Percentiles rank a stretch among this genome's conserved stretches.
These are phyloP conservation scores for Mobula hypostoma DNA, from an alignment of 2,113 vertebrate genomes.

Conservation along the genomic window DNA sequence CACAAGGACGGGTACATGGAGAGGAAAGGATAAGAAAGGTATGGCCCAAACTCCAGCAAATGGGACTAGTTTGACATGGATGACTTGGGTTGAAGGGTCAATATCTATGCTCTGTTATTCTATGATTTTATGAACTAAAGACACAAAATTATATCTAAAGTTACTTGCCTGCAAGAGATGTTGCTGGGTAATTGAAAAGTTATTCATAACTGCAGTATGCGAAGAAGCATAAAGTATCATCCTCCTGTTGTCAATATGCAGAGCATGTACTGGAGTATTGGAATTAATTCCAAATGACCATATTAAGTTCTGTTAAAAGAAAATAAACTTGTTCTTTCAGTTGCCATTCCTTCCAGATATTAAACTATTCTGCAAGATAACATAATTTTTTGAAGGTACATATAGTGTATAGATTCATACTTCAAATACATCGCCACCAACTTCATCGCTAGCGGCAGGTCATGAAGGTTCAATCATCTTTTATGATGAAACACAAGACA, in stretches of 20 bases:
- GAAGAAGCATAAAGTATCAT: conserved; percentile 65
- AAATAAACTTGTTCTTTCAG: not conserved
- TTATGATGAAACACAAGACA: no score
- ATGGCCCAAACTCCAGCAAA: no score
- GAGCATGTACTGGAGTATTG: conserved; percentile 63
- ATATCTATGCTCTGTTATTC: no score
- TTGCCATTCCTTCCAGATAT: not conserved
- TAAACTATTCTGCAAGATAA: not conserved
- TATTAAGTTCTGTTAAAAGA: conserved; percentile 59
- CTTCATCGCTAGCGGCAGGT: no score
- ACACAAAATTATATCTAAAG: not conserved
- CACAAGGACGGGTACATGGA: no score
- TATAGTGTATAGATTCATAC: not conserved
- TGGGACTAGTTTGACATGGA: no score
- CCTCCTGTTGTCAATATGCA: conserved; percentile 61
- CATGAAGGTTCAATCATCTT: no score
- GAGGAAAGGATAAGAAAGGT: no score
- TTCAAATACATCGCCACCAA: not conserved
- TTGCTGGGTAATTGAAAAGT: conserved; percentile 59
- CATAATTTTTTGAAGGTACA: not conserved
- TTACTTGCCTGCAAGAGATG: conserved; percentile 69
- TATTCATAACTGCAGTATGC: conserved; percentile 68
- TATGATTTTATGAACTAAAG: no score
- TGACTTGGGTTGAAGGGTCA: no score
- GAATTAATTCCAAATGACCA: conserved; percentile 77